Percentiles rank a stretch among this genome's conserved stretches.
phyloP scores from a whole-genome alignment of 2,113 vertebrate genomes.

The Oreochromis niloticus region DNA sequence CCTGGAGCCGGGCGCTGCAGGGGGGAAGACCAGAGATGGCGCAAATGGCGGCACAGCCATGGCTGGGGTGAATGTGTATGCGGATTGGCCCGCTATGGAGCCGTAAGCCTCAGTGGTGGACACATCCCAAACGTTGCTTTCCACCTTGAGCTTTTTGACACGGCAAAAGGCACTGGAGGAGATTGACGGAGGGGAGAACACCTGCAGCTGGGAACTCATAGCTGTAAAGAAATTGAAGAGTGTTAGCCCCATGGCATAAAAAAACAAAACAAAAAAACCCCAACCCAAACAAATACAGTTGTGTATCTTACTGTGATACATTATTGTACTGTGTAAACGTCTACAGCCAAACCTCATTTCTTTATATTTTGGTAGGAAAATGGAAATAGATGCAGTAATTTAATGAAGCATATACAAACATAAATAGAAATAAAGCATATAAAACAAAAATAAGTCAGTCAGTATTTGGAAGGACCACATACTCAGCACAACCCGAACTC shows the following conservation, averaged over 20 bases:
- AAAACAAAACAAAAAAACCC: background rate
- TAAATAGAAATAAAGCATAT: background rate
- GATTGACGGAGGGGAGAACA: slow-evolving; percentile 94
- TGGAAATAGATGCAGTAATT: background rate
- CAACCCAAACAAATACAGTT: background rate
- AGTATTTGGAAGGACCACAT: background rate
- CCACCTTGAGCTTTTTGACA: slow-evolving; percentile 98
- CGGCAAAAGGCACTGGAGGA: slow-evolving; percentile 99
- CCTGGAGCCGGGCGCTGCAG: slow-evolving; percentile 78
- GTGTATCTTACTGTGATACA: background rate
- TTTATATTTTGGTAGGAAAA: background rate
- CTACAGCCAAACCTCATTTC: background rate
- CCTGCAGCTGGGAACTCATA: slow-evolving; percentile 98
- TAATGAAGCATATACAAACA: background rate
- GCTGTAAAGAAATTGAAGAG: slow-evolving; percentile 60
- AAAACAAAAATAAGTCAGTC: background rate
- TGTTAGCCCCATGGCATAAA: background rate
- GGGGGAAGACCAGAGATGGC: slow-evolving; percentile 84
- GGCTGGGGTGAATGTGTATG: slow-evolving; percentile 79
- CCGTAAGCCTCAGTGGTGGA: slow-evolving; percentile 81
- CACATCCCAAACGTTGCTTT: slow-evolving; percentile 91
- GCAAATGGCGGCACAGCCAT: slow-evolving; percentile 80
- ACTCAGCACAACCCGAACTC: background rate
- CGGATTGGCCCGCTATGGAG: slow-evolving; percentile 84
- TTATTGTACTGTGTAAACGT: background rate